phyloP scores from a whole-genome alignment of 2,888 invertebrate genomes.

The Drosophila suboccidentalis region DNA sequence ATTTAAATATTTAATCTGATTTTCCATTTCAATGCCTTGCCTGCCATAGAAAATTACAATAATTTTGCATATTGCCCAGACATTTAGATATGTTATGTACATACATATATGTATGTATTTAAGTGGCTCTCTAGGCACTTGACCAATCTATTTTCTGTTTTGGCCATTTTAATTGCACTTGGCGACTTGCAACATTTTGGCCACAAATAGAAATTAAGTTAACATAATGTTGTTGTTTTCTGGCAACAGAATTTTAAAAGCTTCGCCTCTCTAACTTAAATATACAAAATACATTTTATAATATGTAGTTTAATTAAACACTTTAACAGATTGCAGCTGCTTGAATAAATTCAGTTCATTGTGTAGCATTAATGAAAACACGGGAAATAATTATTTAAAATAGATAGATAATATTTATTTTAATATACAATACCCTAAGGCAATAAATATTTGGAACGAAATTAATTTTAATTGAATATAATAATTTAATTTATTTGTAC shows the following conservation, averaged over 20 bases:
- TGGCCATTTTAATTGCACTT: conserved; percentile 51
- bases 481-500: too few relatives aligned
- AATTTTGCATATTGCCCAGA: conserved; percentile 30
- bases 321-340: not conserved
- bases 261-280: conserved; percentile 3
- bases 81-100: conserved; percentile 23
- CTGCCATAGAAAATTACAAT: conserved; percentile 60
- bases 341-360: not conserved
- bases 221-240: conserved; percentile 24
- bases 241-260: conserved; percentile 12
- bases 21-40: conserved; percentile 68
- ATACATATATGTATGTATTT: conserved; percentile 24
- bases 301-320: not conserved
- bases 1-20: conserved; percentile 81
- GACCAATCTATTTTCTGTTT: conserved; percentile 29
- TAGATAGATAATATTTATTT: not conserved
- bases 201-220: conserved; percentile 37
- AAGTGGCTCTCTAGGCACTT: conserved; percentile 45
- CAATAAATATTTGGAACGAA: too few relatives aligned
- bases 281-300: conserved; percentile 11
- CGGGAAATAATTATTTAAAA: not conserved
- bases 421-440: too few relatives aligned
- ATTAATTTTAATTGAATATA: too few relatives aligned
- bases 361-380: not conserved
- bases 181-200: conserved; percentile 33